These are phyloP conservation scores for Gerosis bhagava DNA, from an alignment of 2,888 invertebrate species.

Conservation along the genomic window DNA sequence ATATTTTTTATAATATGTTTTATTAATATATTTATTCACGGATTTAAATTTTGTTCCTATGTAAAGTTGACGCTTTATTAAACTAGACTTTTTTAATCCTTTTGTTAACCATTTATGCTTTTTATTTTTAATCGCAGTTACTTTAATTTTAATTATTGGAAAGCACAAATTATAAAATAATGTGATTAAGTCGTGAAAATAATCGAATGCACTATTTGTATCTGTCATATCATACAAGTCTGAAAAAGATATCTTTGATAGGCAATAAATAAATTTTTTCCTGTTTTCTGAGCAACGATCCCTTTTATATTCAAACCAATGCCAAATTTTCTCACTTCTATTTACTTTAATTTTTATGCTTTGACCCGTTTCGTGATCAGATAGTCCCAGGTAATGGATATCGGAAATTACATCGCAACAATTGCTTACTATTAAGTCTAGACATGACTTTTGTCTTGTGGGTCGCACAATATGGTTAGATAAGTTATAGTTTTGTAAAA, in stretches of 20 bases:
- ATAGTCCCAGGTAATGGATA: conserved; percentile 5
- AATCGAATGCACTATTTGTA: not conserved
- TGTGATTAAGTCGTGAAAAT: conserved; percentile 2
- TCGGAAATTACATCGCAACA: not conserved
- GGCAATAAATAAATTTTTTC: conserved; percentile 2
- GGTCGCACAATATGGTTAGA: not conserved
- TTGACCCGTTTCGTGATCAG: too few species aligned
- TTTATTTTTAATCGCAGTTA: not conserved
- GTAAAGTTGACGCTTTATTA: not conserved
- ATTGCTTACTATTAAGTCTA: conserved; percentile 21
- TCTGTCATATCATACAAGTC: conserved; percentile 1
- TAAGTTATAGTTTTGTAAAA: conserved; percentile 5
- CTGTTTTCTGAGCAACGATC: conserved; percentile 5
- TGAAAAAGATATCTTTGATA: conserved; percentile 4
- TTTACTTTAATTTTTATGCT: too few species aligned
- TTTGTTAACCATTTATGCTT: conserved; percentile 8
- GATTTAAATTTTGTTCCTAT: not conserved
- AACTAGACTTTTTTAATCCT: not conserved
- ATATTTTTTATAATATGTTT: too few species aligned
- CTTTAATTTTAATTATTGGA: conserved; percentile 6
- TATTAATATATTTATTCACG: not conserved
- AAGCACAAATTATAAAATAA: conserved; percentile 14
- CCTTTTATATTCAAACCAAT: too few species aligned
- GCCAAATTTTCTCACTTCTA: too few species aligned
- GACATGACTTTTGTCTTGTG: conserved; percentile 9